Evolutionary conservation across 2,888 invertebrate species (phyloP).

Genomic region (Zygothrica quintamaculata): DNA sequence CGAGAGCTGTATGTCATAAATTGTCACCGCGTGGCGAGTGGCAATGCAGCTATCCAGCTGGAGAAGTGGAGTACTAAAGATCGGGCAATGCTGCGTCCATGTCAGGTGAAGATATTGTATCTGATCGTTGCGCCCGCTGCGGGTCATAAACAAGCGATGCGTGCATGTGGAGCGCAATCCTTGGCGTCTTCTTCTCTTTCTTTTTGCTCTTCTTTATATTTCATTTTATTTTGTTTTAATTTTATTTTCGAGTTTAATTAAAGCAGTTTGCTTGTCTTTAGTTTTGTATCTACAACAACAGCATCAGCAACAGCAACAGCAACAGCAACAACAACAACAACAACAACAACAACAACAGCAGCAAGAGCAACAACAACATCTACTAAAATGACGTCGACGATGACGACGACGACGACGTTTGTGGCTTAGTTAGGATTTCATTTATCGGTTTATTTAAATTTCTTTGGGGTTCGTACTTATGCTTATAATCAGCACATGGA

Average conservation of each 20-base stretch:
- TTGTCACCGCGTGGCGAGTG: constrained; percentile 77
- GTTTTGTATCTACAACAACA: constrained; percentile 53
- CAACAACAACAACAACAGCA: constrained; percentile 2
- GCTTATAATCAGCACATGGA: constrained; percentile 77
- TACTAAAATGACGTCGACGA: neutral
- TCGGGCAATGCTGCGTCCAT: constrained; percentile 27
- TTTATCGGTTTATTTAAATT: constrained; percentile 80
- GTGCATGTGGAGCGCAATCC: constrained; percentile 51
- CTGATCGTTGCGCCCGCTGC: constrained; percentile 72
- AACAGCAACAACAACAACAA: neutral
- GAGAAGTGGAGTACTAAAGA: neutral
- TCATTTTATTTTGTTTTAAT: constrained; percentile 13
- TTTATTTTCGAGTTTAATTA: constrained; percentile 63
- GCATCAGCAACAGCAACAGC: constrained; percentile 11
- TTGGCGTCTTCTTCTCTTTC: constrained; percentile 35
- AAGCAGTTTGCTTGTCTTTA: constrained; percentile 72
- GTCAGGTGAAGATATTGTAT: constrained; percentile 79
- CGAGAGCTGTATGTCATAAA: constrained; percentile 80
- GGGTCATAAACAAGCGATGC: constrained; percentile 69
- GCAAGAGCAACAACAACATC: neutral
- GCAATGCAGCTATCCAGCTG: constrained; percentile 20
- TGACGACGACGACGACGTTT: constrained; percentile 30
- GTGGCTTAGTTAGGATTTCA: constrained; percentile 67
- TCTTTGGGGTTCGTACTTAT: constrained; percentile 69
- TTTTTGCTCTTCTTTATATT: constrained; percentile 11